Evolutionary conservation across 2,797 vertebrate genomes (phyloP), one percentile per base, ranked within the genome.

Genomic region (Emys orbicularis): DNA sequence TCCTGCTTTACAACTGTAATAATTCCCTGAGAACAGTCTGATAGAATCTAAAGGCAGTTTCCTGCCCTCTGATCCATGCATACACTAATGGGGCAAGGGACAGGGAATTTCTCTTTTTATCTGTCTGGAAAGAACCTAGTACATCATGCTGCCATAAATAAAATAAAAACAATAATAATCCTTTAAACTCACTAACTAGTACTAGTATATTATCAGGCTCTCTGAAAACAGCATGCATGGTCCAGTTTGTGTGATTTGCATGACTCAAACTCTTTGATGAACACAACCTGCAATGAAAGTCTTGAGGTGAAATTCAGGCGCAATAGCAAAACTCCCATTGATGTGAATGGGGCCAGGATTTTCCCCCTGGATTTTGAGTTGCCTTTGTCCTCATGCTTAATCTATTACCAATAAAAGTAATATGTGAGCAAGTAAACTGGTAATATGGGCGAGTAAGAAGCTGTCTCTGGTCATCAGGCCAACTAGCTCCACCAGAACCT

Each of bases 161-260:
- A 68, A 68, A 68, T 31, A 61, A 61, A 25, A 54, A 23, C 8
- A 25, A 54, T 25, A 72, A 21, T 41, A 72, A 72, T 72, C 21
- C 19, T 41, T 72, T 41, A 37, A 37, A 72, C 21, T 41, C 37
- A 37, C 9, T 12, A 72, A 9, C 13, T 18, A 61, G 59, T 31
- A 61, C 31, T 61, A 72, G n/a, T 37, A 6, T 37, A 41, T 37
- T 68, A 18, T 21, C 65, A 72, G 37, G 19, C 37, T 41, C 59
- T 91, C 49, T 49, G 59, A 54, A 89, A 37, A 19, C 0, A 11
- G 34, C 37, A 8, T 0, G 1, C 49, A 19, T 0, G 68, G 2
- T 47, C 5, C 2, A 34, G 47, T 6, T 12, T 19, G 19, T 5
- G 54, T 1, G 9, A 16, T 34, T 86, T 15, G 19, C 0, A 2